Evolutionary conservation across 2,797 vertebrate genomes (phyloP).

Genomic region (Crenuchus spilurus): DNA sequence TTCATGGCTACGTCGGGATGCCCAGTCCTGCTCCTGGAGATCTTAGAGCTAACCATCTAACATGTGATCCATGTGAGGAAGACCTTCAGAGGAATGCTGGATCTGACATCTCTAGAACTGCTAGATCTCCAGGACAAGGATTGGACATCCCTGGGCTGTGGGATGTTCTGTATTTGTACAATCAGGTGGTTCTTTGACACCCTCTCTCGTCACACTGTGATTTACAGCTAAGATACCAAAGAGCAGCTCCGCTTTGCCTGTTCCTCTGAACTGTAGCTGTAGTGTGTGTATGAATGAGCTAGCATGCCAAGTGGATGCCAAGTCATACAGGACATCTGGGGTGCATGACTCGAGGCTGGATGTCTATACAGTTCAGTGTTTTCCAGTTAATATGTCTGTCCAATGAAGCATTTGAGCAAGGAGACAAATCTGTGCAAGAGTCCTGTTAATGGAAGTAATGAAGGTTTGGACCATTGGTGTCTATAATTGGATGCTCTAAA

Average conservation of each 20-base stretch:
- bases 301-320: too few relatives aligned
- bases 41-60: too few relatives aligned
- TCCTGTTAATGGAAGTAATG: neutral
- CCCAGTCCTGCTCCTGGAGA: too few relatives aligned
- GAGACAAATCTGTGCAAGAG: neutral
- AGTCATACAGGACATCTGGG: neutral
- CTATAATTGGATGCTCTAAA: neutral
- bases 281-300: too few relatives aligned
- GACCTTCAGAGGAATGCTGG: too few relatives aligned
- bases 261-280: too few relatives aligned
- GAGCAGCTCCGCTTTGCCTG: slow-evolving; percentile 53
- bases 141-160: too few relatives aligned
- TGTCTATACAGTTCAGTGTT: neutral
- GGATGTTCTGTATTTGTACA: slow-evolving; percentile 73
- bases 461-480: neutral
- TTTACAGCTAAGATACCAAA: slow-evolving; percentile 78
- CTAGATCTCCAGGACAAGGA: too few relatives aligned
- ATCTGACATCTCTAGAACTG: too few relatives aligned
- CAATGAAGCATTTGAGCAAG: neutral
- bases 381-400: neutral
- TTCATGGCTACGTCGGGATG: too few relatives aligned
- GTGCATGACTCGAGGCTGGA: neutral
- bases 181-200: slow-evolving; percentile 67
- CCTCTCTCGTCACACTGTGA: slow-evolving; percentile 11
- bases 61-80: too few relatives aligned